Evolutionary conservation across 64 coral and sea anemone species (phyloP).

Genomic region (Stylophora pistillata): DNA sequence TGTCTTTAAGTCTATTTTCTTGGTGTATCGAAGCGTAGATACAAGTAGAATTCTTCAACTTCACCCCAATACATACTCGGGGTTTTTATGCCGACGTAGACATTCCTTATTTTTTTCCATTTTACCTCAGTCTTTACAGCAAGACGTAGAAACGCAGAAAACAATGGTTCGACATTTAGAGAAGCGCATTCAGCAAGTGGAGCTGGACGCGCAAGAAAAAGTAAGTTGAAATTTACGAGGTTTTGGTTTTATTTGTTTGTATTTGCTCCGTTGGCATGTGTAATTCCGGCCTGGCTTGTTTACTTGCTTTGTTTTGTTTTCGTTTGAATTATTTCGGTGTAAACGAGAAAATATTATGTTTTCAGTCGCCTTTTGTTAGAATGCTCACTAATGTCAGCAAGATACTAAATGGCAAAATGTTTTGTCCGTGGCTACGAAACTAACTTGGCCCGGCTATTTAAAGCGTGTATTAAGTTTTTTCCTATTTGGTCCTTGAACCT

Average conservation of each 20-base stretch:
- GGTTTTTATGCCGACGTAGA: neutral
- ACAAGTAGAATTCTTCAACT: neutral
- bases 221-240: slow-evolving; percentile 1
- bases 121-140: slow-evolving; percentile 73
- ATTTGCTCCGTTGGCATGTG: neutral
- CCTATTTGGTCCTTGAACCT: too few relatives aligned
- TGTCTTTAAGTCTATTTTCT: neutral
- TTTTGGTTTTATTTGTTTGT: neutral
- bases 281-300: neutral
- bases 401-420: too few relatives aligned
- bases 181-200: slow-evolving; percentile 72
- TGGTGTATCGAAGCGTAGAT: neutral
- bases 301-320: neutral
- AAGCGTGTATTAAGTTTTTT: too few relatives aligned
- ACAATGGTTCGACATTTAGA: slow-evolving; percentile 86
- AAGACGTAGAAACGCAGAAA: slow-evolving; percentile 84
- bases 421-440: too few relatives aligned
- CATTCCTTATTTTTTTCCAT: neutral
- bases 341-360: too few relatives aligned
- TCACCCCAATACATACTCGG: neutral
- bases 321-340: neutral
- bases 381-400: too few relatives aligned
- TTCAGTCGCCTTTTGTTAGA: too few relatives aligned
- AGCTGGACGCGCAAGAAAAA: slow-evolving; percentile 77
- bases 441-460: too few relatives aligned